phyloP scores from a whole-genome alignment of 2,113 vertebrate genomes.

The Macheiramphus alcinus region DNA sequence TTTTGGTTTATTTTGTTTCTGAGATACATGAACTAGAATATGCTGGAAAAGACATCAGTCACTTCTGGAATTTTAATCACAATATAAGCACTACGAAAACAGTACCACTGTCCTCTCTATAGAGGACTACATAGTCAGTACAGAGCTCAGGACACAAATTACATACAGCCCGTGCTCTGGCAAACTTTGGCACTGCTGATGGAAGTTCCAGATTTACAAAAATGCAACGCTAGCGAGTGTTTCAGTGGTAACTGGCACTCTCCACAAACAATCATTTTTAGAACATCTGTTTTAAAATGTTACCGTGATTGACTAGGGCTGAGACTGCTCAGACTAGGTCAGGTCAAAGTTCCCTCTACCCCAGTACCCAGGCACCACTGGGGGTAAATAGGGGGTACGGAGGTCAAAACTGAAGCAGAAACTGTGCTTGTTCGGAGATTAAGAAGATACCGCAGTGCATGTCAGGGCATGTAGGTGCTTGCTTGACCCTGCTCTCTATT shows the following conservation, averaged over 20 bases:
- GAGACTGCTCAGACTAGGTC: neutral
- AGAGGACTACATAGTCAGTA: neutral
- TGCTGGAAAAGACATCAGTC: neutral
- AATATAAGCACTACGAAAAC: neutral
- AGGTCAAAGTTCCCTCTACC: neutral
- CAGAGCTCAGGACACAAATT: neutral
- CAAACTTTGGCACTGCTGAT: neutral
- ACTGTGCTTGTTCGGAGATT: neutral
- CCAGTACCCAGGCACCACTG: neutral
- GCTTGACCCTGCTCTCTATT: neutral
- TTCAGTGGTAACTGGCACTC: neutral
- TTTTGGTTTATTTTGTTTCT: neutral
- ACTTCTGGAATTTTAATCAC: neutral
- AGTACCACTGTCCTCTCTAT: neutral
- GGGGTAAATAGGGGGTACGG: neutral
- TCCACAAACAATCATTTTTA: neutral
- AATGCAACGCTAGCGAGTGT: neutral
- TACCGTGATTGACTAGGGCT: neutral
- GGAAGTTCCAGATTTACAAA: neutral
- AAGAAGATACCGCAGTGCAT: neutral
- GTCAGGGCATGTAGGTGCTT: neutral
- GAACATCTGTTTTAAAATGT: neutral
- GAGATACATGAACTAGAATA: neutral
- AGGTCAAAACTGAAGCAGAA: neutral
- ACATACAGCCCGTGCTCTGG: neutral